Evolutionary conservation across 2,113 vertebrate genomes (phyloP).

Genomic region (Phyllostomus hastatus): DNA sequence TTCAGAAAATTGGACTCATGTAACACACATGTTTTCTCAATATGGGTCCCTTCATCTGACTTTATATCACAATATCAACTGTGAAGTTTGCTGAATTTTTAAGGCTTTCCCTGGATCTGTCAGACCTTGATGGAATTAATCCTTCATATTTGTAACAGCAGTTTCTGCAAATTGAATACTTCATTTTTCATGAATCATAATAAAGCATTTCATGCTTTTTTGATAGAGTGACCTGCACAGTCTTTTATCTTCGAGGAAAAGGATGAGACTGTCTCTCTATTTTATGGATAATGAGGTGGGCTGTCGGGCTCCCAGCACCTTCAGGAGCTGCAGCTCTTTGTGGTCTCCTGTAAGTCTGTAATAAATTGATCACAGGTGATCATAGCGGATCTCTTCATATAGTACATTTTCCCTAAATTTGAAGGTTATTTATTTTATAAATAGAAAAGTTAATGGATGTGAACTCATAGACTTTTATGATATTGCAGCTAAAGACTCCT

Average conservation of each 20-base stretch:
- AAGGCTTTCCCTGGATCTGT: slow-evolving; percentile 39
- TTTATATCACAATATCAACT: background rate
- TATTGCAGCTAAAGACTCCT: background rate
- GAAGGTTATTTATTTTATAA: background rate
- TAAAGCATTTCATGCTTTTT: slow-evolving; percentile 5
- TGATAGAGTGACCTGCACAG: slow-evolving; percentile 23
- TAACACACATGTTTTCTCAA: slow-evolving; percentile 47
- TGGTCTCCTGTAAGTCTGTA: background rate
- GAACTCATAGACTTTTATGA: background rate
- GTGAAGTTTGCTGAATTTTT: slow-evolving; percentile 27
- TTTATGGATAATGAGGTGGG: slow-evolving; percentile 46
- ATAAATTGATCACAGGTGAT: slow-evolving; percentile 39
- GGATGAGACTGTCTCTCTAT: slow-evolving; percentile 31
- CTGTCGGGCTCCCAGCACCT: slow-evolving; percentile 36
- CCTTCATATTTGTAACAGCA: slow-evolving; percentile 56
- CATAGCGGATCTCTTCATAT: background rate
- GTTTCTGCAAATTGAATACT: slow-evolving; percentile 55
- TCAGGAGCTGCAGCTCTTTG: background rate
- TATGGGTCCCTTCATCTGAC: background rate
- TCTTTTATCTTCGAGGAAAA: slow-evolving; percentile 55
- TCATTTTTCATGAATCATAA: slow-evolving; percentile 65
- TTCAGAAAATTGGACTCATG: slow-evolving; percentile 38
- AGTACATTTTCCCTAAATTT: background rate
- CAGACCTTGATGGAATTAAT: slow-evolving; percentile 60
- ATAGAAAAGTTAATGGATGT: background rate